Evolutionary conservation across 2,113 vertebrate species (phyloP), one percentile per base, ranked within the genome.

Genomic region (Rhabdornis inornatus): DNA sequence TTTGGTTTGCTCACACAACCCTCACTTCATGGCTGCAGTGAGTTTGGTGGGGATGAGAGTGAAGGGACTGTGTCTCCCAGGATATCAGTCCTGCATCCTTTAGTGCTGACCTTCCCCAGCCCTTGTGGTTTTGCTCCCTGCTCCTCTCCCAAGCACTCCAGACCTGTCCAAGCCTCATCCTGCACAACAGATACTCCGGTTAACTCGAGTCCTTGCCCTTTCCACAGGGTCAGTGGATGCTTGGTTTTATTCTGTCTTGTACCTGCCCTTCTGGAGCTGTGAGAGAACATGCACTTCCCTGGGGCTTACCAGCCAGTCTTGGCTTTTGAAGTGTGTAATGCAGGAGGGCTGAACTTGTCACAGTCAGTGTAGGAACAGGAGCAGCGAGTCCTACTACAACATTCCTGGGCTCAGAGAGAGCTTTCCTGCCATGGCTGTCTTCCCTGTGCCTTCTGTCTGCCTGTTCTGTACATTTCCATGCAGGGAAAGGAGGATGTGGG

Each of bases 401-500:
- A 0, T 70, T 81, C 10, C 40, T 72, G 87, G 40, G 10, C 57
- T 89, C 12, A 16, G 31, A 22, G 57, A n/a, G 42, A 30, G 11
- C 5, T 55, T 77, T 83, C 28, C 42, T 77, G n/a, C 71, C 18
- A 1, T 15, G 6, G 0, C 53, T 33, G 21, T 33, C 4, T 24
- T 40, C 75, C 0, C 0, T 42, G 31, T 74, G 69, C 64, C 69
- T 40, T 7, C 19, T 13, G 14, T 13, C 4, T 30, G 28, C 27
- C 39, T 28, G 33, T n/a, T 72, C 15, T 5, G 5, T 55, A 3
- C 0, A 0, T 31, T 25, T 50, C 28, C 33, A 4, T 0, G 0
- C 7, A 24, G 0, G 2, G 70, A 23, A 2, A 3, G 21, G 13
- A 27, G 28, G 37, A 69, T 2, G 2, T 53, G 83, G 40, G 13